These are phyloP conservation scores for Spea bombifrons DNA, from an alignment of 2,113 vertebrate species.

Conservation along the genomic window DNA sequence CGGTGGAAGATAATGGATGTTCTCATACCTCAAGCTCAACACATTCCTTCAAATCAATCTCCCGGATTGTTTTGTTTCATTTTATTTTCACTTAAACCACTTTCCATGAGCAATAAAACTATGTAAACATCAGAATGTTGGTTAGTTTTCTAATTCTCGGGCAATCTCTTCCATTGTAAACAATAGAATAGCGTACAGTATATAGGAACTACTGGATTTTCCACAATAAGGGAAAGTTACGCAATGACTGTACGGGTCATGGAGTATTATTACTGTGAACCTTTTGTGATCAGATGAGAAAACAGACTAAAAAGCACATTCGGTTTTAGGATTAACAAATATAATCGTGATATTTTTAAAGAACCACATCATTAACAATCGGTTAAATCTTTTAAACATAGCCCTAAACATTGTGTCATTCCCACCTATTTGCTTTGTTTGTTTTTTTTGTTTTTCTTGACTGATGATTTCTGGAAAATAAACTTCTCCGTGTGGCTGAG, in stretches of 20 bases:
- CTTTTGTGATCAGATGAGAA: neutral
- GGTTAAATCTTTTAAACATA: neutral
- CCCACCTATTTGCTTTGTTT: too few relatives aligned
- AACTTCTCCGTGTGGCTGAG: neutral
- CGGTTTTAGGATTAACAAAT: neutral
- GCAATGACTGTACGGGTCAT: neutral
- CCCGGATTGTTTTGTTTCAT: slow-evolving; percentile 27
- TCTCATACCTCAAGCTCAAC: slow-evolving; percentile 33
- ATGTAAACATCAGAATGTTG: neutral
- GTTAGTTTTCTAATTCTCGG: neutral
- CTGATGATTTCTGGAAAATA: neutral
- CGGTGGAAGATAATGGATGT: slow-evolving; percentile 39
- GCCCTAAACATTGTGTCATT: too few relatives aligned
- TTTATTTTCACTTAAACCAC: slow-evolving; percentile 27
- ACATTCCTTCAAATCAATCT: slow-evolving; percentile 32
- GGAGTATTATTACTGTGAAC: neutral
- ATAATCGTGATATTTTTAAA: neutral
- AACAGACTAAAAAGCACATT: neutral
- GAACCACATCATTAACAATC: neutral
- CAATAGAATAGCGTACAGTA: too few relatives aligned
- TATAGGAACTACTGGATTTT: too few relatives aligned
- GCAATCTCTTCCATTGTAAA: neutral
- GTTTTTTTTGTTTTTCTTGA: too few relatives aligned
- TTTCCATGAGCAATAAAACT: slow-evolving; percentile 1
- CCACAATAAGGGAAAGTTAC: neutral